These are phyloP conservation scores for Bradypodion ventrale DNA, from an alignment of 2,797 vertebrate genomes.

Conservation along the genomic window DNA sequence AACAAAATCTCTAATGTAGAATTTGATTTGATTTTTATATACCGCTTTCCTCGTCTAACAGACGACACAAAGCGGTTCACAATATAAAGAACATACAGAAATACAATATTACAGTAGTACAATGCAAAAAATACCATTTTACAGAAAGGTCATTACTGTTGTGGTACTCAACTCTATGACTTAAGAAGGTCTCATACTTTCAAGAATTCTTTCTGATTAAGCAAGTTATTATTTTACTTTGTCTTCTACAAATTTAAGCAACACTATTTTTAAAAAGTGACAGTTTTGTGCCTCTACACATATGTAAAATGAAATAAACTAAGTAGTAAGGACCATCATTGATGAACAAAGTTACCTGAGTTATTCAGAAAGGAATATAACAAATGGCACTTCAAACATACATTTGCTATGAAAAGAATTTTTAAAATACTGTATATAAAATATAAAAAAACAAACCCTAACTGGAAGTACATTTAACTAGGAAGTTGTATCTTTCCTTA, in stretches of 20 bases:
- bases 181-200: not conserved
- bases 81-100: too few relatives aligned
- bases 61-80: too few relatives aligned
- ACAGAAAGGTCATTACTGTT: not conserved
- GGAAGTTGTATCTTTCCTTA: not conserved
- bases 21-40: too few relatives aligned
- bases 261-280: not conserved
- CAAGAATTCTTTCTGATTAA: not conserved
- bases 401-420: too few relatives aligned
- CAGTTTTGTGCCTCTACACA: not conserved
- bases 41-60: too few relatives aligned
- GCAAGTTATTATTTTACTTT: not conserved
- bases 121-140: too few relatives aligned
- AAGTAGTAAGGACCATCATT: not conserved
- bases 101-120: too few relatives aligned
- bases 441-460: not conserved
- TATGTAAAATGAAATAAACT: not conserved
- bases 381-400: not conserved
- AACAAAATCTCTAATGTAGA: not conserved
- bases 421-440: too few relatives aligned
- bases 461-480: not conserved
- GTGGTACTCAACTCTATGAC: not conserved
- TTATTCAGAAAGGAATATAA: not conserved
- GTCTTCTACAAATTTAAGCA: not conserved
- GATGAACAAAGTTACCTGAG: not conserved